Evolutionary conservation across 1,140 invertebrate genomes (phyloP).

Genomic region (Aradophagus sp.): DNA sequence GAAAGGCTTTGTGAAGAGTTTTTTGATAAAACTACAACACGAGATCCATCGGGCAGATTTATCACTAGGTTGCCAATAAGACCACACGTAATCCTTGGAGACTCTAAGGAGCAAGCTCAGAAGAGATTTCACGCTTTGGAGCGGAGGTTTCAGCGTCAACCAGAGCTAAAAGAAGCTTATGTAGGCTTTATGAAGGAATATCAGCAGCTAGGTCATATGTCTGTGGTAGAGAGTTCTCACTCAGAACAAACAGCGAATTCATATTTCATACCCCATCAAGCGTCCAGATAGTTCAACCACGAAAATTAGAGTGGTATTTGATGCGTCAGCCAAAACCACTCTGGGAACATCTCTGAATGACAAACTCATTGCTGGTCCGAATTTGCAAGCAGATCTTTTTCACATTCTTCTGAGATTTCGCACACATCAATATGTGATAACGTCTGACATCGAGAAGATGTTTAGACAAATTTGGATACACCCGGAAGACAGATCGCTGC

Average conservation of each 20-base stretch:
- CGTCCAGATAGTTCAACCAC: conserved; percentile 6
- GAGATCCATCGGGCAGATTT: background rate
- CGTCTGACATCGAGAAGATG: conserved; percentile 16
- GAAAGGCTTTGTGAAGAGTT: conserved; percentile 3
- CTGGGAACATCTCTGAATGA: conserved; percentile 8
- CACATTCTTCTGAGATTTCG: conserved; percentile 14
- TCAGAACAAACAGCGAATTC: background rate
- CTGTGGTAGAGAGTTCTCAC: background rate
- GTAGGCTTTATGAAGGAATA: too few species aligned
- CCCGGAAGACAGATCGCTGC: conserved; percentile 9
- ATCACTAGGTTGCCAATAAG: background rate
- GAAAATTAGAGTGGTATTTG: conserved; percentile 1
- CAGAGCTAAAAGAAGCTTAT: too few species aligned
- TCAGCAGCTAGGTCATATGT: conserved; percentile 20
- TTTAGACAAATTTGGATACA: conserved; percentile 21
- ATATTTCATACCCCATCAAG: conserved; percentile 7
- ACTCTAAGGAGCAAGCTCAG: background rate
- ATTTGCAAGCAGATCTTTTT: conserved; percentile 9
- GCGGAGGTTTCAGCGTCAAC: background rate
- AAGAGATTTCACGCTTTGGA: background rate
- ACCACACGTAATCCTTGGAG: background rate
- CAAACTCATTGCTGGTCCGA: conserved; percentile 18
- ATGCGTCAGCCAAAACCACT: conserved; percentile 2
- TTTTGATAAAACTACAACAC: background rate
- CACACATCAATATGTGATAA: conserved; percentile 7